A percentile compares a stretch with the other conserved stretches of the same genome.
phyloP scores from a whole-genome alignment of 2,797 vertebrate genomes.

The Falco biarmicus region DNA sequence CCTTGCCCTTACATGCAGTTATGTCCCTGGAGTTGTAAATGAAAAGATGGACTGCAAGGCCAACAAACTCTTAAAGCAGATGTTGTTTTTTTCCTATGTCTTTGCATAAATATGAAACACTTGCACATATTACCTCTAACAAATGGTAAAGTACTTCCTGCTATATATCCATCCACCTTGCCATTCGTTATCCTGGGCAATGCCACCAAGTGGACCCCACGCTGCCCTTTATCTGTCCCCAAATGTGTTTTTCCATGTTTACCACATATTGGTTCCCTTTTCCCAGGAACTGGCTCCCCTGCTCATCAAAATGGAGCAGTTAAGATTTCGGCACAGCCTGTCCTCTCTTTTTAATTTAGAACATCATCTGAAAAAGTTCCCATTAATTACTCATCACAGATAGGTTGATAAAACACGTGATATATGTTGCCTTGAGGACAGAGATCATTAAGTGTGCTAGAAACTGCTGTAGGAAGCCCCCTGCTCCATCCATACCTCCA shows the following conservation, averaged over 20 bases:
- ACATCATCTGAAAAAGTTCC: slow-evolving; percentile 4
- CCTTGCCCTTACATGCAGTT: not conserved
- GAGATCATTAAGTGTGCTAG: not conserved
- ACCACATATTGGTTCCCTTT: not conserved
- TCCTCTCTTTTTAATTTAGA: slow-evolving; percentile 9
- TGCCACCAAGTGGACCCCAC: not conserved
- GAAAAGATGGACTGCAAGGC: not conserved
- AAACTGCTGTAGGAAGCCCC: not conserved
- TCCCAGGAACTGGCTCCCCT: not conserved
- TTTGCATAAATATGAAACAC: not conserved
- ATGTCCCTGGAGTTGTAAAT: not conserved
- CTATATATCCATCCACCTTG: not conserved
- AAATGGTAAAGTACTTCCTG: not conserved
- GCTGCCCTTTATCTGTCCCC: not conserved
- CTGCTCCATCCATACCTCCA: not conserved
- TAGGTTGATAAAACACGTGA: not conserved
- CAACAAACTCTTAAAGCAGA: not conserved
- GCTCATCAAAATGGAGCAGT: not conserved
- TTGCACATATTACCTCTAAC: not conserved
- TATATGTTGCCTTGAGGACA: not conserved
- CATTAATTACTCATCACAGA: slow-evolving; percentile 9
- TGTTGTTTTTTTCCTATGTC: not conserved
- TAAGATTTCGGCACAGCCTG: not conserved
- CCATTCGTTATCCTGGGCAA: not conserved
- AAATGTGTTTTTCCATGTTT: not conserved